Conservation (phyloP, 2,113 vertebrate species). For the Nothoprocta perdicaria region DNA sequence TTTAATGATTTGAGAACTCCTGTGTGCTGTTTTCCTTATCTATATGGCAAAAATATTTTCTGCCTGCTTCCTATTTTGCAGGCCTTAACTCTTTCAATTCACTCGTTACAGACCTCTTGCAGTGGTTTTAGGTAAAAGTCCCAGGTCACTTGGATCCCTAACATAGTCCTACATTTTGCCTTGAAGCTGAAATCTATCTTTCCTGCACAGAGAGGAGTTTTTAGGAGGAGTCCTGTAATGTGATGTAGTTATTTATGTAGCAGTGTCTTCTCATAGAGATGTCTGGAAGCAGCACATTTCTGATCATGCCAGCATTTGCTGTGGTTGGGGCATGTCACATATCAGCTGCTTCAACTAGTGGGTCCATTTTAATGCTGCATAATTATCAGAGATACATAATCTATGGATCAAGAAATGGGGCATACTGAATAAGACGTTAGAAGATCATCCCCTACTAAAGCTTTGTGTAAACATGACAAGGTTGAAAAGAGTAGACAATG, state of each 20-base stretch:
- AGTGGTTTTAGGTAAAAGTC: not conserved
- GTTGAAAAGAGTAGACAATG: accelerated
- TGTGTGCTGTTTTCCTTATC: not conserved
- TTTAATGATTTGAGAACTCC: not conserved
- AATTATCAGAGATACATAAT: not conserved
- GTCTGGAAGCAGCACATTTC: not conserved
- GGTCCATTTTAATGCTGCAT: accelerated
- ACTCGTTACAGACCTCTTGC: not conserved
- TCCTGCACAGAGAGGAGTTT: not conserved
- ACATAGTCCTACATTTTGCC: not conserved
- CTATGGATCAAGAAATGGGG: not conserved
- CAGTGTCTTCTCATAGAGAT: not conserved
- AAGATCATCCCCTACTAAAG: not conserved
- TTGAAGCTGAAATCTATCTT: not conserved
- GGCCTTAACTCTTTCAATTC: not conserved
- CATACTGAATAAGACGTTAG: not conserved
- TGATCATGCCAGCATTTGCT: not conserved
- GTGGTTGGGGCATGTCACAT: not conserved
- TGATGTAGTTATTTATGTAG: not conserved
- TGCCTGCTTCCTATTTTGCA: not conserved
- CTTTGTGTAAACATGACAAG: not conserved
- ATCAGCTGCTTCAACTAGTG: not conserved
- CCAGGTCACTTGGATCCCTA: not conserved
- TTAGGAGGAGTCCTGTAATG: not conserved
- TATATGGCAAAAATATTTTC: not conserved